phyloP scores from a whole-genome alignment of 2,888 invertebrate species.

The Aphodius granarius region DNA sequence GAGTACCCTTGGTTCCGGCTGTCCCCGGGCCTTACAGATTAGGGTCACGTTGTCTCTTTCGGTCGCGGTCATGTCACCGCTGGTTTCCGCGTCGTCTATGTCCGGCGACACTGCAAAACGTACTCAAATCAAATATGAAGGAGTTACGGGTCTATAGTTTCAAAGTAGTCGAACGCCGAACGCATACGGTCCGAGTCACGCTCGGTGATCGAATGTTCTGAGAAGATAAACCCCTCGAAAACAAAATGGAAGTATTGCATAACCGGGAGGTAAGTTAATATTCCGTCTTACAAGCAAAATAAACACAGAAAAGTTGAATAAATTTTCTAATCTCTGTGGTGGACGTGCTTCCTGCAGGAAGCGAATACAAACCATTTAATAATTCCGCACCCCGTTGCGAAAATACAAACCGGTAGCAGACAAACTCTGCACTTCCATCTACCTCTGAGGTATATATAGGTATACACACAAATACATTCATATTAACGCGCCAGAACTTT shows the following conservation, averaged over 20 bases:
- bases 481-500: neutral
- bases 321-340: neutral
- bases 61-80: slow-evolving; percentile 61
- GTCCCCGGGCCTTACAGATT: slow-evolving; percentile 61
- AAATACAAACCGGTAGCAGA: neutral
- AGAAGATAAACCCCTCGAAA: no score
- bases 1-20: slow-evolving; percentile 60
- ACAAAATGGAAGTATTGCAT: neutral
- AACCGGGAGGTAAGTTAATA: neutral
- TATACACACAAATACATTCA: neutral
- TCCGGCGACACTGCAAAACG: slow-evolving; percentile 61
- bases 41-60: slow-evolving; percentile 66
- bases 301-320: neutral
- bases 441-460: neutral
- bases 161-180: no score
- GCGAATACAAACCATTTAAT: neutral
- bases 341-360: neutral
- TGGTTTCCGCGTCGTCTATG: slow-evolving; percentile 63
- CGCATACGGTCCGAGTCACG: no score
- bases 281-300: neutral
- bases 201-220: no score
- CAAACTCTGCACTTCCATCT: neutral
- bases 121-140: neutral
- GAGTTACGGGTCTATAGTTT: neutral
- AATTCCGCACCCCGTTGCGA: neutral